Evolutionary conservation across 2,797 vertebrate species (phyloP), one percentile per base, ranked within the genome.

Genomic region (Sebastes paucispinis): DNA sequence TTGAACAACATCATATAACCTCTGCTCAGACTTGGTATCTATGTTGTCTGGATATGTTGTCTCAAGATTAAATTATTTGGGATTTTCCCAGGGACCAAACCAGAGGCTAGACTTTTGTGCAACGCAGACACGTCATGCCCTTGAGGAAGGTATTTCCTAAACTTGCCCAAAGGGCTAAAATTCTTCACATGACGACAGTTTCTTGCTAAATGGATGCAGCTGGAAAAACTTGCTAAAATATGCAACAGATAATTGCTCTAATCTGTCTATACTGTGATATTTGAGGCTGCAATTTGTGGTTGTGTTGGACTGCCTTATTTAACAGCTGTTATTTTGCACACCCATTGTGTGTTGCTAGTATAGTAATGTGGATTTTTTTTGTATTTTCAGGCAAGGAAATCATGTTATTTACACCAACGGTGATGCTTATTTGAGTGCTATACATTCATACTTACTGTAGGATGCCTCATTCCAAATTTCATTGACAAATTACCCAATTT

Each of bases 31-130:
- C 64, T 80, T 77, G 62, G 50, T 73, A 54, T 81, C 67, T 74
- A 6, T 34, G n/a, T 65, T 39, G 74, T 88, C 79, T 83, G 74
- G 9, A 27, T 66, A 65, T 60, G 43, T 62, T 71, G 77, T 85
- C 27, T 81, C 47, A 27, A 52, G 39, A 68, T 73, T 60, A 8
- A 77, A 73, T 70, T 73, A 81, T 79, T 63, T 69, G 47, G 68
- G 77, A 74, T 69, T 77, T 80, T 77, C 81, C 79, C 54, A 34
- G 62, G 29, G 36, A 72, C 73, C 80, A 34, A 73, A 59, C 1
- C 77, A 82, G 81, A 65, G 75, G 75, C 71, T 54, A 80, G 77
- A 82, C 60, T 16, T 77, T 70, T 81, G 75, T 71, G 83, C 82
- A 85, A 89, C 27, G 12, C 73, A 71, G 75, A 67, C 54, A 34